Percentiles rank a stretch among this genome's conserved stretches.
Conservation (phyloP, 2,797 vertebrate genomes). For the Acrocephalus scirpaceus region DNA sequence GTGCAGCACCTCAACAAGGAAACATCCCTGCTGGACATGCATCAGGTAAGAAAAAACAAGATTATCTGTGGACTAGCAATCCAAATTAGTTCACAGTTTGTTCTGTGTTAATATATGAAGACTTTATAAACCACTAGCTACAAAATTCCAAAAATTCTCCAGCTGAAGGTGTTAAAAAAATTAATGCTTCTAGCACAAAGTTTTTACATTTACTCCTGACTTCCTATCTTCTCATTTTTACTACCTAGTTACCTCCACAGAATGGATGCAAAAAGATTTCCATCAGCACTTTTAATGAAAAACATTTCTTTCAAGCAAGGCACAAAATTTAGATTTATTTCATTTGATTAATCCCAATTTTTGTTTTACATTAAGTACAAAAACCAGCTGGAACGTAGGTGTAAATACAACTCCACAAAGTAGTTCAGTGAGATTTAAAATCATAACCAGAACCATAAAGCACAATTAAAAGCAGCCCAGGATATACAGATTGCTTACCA, state of each 20-base stretch:
- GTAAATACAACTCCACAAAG: constrained; percentile 67
- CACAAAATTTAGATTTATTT: constrained; percentile 80
- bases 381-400: constrained; percentile 55
- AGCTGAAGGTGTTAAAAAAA: constrained; percentile 50
- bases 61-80: neutral
- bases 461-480: constrained; percentile 51
- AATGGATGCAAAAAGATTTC: constrained; percentile 45
- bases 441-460: constrained; percentile 56
- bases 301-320: constrained; percentile 75
- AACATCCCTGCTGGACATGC: neutral
- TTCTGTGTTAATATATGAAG: neutral
- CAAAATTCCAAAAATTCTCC: constrained; percentile 20
- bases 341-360: constrained; percentile 68
- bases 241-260: constrained; percentile 21
- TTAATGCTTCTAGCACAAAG: neutral
- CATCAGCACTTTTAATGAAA: constrained; percentile 66
- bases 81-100: neutral
- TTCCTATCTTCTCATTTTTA: constrained; percentile 22
- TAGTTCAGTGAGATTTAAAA: constrained; percentile 59
- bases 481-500: constrained; percentile 52
- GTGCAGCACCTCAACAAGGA: neutral
- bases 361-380: constrained; percentile 75
- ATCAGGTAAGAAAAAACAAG: neutral
- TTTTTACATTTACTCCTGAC: constrained; percentile 35
- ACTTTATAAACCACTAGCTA: neutral